Evolutionary conservation across 2,888 invertebrate species (phyloP), one percentile per base, ranked within the genome.

Genomic region (Meteorus colon): DNA sequence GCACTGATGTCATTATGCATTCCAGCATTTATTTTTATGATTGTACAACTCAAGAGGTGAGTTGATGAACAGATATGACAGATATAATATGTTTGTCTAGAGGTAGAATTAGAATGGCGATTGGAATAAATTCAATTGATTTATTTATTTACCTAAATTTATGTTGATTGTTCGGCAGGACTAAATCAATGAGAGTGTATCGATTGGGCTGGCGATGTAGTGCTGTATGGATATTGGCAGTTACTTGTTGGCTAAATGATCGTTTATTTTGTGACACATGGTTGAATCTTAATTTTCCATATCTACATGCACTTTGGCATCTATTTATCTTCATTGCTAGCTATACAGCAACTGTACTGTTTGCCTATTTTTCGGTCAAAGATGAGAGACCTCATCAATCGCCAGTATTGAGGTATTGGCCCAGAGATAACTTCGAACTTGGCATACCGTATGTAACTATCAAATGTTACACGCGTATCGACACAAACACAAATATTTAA

Each of bases 231-330:
- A 85, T 93, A 19, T 87, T 95, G 27, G 96, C 96, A 0, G 93
- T 95, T 19, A 91, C 93, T 82, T 95, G 95, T 86, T 96, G 96
- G 96, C 90, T 95, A 55, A 93, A 94, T 84, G 96, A 96, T 90
- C 91, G 95, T 8, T 89, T 95, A 85, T 94, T 95, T 88, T 96
- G 96, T 87, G 94, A 95, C 82, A 92, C 94, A 24, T 96, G 95
- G 95, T 92, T 94, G 1, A 92, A 93, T 16, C 92, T 95, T 14
- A 93, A 94, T 90, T 95, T 96, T 83, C 96, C 96, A 0, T 96
- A 96, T 89, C 91, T 96, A 84, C 96, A 96, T 87, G 95, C 95
- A 14, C 91, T 95, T 24, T 96, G 96, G 96, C 96, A 96, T 87
- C 90, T 96, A 16, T 92, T 96, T 72, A 95, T 95, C 81, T 95